Conservation (phyloP, 1,140 invertebrate genomes). For the Halictus rubicundus region DNA sequence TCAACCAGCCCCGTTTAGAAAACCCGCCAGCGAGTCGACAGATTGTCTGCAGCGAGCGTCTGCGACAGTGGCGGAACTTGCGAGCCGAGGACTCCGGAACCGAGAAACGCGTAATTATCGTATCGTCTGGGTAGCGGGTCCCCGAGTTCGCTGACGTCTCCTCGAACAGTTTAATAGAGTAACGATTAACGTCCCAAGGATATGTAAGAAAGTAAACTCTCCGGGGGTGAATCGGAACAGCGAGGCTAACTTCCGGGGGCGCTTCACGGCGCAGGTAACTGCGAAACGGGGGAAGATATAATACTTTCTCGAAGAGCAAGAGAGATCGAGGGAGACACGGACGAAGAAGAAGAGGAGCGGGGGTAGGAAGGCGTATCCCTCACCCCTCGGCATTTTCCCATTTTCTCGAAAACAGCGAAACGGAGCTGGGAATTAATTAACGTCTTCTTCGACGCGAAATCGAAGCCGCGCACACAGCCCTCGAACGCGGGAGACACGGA, state of each 20-base stretch:
- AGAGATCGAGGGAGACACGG: neutral
- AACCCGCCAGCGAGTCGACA: too few species aligned
- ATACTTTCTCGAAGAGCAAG: conserved; percentile 15
- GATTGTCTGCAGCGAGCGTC: neutral
- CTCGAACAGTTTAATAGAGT: conserved; percentile 41
- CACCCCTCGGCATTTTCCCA: conserved; percentile 7
- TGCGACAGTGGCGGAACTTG: neutral
- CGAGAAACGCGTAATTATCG: conserved; percentile 25
- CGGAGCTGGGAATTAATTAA: conserved; percentile 59
- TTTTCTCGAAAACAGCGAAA: conserved; percentile 37
- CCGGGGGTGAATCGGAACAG: conserved; percentile 3
- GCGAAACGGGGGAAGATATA: conserved; percentile 24
- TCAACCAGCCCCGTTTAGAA: too few species aligned
- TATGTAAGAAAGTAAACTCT: conserved; percentile 37
- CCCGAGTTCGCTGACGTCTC: neutral
- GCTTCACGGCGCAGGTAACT: neutral
- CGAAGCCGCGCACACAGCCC: conserved; percentile 26
- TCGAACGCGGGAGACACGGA: neutral
- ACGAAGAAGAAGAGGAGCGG: too few species aligned
- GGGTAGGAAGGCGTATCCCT: too few species aligned
- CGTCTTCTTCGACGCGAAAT: conserved; percentile 51
- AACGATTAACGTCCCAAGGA: conserved; percentile 36
- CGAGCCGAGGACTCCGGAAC: neutral
- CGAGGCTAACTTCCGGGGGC: neutral
- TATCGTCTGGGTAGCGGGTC: neutral